Conservation (phyloP, 1,140 invertebrate species). For the Drosophila leontia region DNA sequence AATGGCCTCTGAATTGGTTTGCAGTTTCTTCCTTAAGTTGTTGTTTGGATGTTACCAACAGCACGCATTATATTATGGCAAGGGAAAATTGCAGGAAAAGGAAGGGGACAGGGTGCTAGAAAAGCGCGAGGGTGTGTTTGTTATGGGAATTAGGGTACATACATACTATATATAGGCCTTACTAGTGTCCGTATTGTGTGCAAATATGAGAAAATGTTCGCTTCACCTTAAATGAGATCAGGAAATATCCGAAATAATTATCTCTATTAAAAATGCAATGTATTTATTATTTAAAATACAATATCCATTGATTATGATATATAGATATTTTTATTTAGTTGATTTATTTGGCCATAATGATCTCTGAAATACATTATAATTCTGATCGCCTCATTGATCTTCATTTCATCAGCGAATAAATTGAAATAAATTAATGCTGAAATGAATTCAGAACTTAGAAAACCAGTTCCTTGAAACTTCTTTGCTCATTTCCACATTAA, state of each 20-base stretch:
- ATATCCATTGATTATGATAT: not conserved
- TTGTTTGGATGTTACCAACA: conserved; percentile 12
- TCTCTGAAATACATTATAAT: not conserved
- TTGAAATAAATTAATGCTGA: conserved; percentile 10
- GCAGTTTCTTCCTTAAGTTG: conserved; percentile 39
- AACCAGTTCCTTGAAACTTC: conserved; percentile 10
- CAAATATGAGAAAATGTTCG: conserved; percentile 23
- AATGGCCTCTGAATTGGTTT: conserved; percentile 33
- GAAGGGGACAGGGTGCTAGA: not conserved
- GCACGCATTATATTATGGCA: conserved; percentile 39
- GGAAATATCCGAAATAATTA: not conserved
- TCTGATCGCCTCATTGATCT: not conserved
- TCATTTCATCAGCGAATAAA: not conserved
- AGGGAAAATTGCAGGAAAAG: not conserved
- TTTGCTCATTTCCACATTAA: conserved; percentile 19
- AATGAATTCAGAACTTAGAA: conserved; percentile 6
- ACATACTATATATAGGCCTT: conserved; percentile 10
- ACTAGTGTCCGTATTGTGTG: conserved; percentile 23
- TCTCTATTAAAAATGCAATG: not conserved
- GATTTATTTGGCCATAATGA: not conserved
- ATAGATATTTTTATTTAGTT: not conserved
- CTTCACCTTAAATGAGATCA: not conserved
- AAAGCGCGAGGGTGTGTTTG: conserved; percentile 14
- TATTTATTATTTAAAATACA: not conserved
- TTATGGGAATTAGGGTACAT: conserved; percentile 20